A percentile compares a stretch with the other conserved stretches of the same genome.
phyloP scores from a whole-genome alignment of 64 coral and sea anemone species.

The Pachyseris speciosa region DNA sequence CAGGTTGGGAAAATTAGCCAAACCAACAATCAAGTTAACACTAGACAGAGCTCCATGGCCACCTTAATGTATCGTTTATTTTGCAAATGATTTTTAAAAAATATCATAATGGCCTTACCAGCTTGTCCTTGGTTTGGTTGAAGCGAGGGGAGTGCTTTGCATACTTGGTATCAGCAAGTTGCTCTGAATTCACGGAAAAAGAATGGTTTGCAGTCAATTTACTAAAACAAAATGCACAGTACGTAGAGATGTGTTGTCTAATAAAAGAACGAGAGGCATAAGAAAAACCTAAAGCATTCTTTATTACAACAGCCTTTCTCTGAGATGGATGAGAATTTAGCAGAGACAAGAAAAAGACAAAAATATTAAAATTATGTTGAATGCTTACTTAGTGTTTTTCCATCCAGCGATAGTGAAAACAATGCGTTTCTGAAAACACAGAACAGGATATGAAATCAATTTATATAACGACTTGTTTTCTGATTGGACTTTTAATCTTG shows the following conservation, averaged over 20 bases:
- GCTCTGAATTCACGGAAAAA: conserved; percentile 44
- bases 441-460: too few relatives aligned
- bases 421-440: conserved; percentile 66
- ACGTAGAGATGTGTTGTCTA: too few relatives aligned
- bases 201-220: too few relatives aligned
- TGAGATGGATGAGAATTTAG: neutral
- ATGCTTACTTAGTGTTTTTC: conserved; percentile 57
- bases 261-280: neutral
- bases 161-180: conserved; percentile 55
- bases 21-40: too few relatives aligned
- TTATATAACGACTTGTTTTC: too few relatives aligned
- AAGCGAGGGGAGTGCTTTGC: conserved; percentile 72
- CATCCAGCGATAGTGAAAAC: conserved; percentile 69
- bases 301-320: too few relatives aligned
- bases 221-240: too few relatives aligned
- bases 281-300: neutral
- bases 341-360: neutral
- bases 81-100: neutral
- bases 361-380: neutral
- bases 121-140: conserved; percentile 65
- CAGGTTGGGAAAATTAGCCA: too few relatives aligned
- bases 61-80: too few relatives aligned
- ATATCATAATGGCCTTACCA: conserved; percentile 48
- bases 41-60: too few relatives aligned
- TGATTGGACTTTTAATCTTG: too few relatives aligned